Evolutionary conservation across 2,797 vertebrate genomes (phyloP).

Genomic region (Gallinago stenura): DNA sequence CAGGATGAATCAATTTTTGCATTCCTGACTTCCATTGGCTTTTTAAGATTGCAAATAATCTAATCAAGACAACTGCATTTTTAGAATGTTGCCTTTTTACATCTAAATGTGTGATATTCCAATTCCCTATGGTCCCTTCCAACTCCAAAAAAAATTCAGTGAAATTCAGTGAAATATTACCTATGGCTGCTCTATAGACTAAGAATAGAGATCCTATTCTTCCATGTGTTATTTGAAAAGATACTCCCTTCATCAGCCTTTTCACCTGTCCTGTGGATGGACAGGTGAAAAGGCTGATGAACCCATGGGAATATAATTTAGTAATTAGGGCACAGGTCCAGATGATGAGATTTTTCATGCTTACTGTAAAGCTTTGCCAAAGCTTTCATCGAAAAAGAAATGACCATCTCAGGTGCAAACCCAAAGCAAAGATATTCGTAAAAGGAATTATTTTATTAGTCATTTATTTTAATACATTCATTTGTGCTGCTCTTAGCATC

Average conservation of each 20-base stretch:
- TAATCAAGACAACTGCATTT: background rate
- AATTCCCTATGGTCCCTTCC: too few relatives aligned
- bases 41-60: background rate
- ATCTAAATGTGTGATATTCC: background rate
- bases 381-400: background rate
- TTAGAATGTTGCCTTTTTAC: background rate
- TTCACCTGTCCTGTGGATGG: background rate
- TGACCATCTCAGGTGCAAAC: background rate
- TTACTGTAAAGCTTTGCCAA: background rate
- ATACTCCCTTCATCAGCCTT: background rate
- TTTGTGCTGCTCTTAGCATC: background rate
- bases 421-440: background rate
- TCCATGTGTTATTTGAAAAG: background rate
- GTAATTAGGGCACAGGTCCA: background rate
- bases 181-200: background rate
- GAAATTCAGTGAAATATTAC: background rate
- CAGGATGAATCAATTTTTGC: background rate
- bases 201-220: background rate
- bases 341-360: background rate
- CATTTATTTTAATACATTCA: background rate
- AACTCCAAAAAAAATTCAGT: too few relatives aligned
- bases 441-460: background rate
- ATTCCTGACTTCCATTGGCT: background rate
- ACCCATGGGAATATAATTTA: background rate
- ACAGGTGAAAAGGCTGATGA: background rate